phyloP scores from a whole-genome alignment of 2,113 vertebrate species.

The Apus apus region DNA sequence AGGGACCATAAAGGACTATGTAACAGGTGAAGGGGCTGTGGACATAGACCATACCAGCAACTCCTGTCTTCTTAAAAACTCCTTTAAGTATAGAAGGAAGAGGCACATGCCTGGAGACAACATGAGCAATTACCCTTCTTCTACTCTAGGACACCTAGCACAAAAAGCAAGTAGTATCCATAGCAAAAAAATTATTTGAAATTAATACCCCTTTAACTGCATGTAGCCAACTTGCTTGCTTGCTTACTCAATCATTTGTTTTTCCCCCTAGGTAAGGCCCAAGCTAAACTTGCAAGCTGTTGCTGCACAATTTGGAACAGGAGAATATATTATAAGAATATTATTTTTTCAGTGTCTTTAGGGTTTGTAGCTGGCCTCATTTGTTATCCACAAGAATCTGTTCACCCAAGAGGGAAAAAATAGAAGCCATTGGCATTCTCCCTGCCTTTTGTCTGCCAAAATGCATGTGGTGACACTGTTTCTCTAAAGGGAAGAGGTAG shows the following conservation, averaged over 20 bases:
- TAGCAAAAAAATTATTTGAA: background rate
- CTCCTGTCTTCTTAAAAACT: background rate
- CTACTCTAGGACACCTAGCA: background rate
- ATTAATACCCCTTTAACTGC: background rate
- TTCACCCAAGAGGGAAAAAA: background rate
- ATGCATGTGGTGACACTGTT: background rate
- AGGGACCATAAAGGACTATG: background rate
- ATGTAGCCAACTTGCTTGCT: background rate
- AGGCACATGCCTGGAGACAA: background rate
- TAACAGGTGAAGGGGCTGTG: background rate
- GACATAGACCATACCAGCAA: background rate
- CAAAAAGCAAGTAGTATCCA: background rate
- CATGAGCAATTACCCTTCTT: background rate
- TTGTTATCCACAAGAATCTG: background rate
- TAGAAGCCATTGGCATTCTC: background rate
- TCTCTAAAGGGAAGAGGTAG: slow-evolving; percentile 18
- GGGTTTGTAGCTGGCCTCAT: background rate
- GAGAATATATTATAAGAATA: background rate
- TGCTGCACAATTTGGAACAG: slow-evolving; percentile 15
- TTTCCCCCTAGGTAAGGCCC: background rate
- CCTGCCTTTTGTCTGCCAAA: background rate
- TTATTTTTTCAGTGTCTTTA: background rate
- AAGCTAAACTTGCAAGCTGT: background rate
- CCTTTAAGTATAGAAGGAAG: background rate
- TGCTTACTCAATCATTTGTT: background rate